A percentile compares a stretch with the other conserved stretches of the same genome.
These are phyloP conservation scores for Scolopax mira DNA, from an alignment of 2,113 vertebrate species.

Conservation along the genomic window DNA sequence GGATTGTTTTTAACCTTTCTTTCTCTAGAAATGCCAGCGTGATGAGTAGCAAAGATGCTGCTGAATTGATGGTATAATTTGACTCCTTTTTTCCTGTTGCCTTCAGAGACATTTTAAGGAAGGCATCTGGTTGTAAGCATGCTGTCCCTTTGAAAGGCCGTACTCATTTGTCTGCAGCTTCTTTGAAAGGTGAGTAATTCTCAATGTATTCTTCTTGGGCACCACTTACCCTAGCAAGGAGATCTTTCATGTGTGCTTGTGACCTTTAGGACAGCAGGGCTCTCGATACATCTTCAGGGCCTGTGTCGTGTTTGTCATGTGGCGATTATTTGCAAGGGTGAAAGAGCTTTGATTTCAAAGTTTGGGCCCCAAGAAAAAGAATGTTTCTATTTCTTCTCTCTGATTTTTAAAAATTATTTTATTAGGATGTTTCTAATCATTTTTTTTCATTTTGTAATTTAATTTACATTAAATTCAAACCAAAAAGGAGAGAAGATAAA, in stretches of 20 bases:
- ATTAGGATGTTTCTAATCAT: not conserved
- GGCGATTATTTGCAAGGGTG: not conserved
- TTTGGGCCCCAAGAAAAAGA: fast-evolving
- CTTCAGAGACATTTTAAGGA: not conserved
- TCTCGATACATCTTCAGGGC: not conserved
- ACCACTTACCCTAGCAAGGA: not conserved
- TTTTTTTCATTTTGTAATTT: not conserved
- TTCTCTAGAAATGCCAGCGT: not conserved
- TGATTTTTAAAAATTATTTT: not conserved
- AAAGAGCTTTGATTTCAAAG: not conserved
- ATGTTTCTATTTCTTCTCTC: not conserved
- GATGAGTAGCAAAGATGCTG: not conserved
- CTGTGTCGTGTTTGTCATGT: not conserved
- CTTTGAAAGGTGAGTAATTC: conserved; percentile 35
- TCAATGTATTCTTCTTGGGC: not conserved
- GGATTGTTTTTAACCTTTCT: not conserved
- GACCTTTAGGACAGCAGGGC: conserved; percentile 34
- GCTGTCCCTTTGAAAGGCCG: not conserved
- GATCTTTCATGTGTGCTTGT: not conserved
- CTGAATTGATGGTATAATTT: conserved; percentile 5
- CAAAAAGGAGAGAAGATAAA: not conserved
- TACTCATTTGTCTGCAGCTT: conserved; percentile 17
- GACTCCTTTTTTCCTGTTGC: not conserved
- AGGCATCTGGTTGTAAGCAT: not conserved
- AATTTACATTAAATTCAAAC: not conserved